A percentile compares a stretch with the other conserved stretches of the same genome.
These are phyloP conservation scores for Coptodon rendalli DNA, from an alignment of 2,113 vertebrate genomes.

Conservation along the genomic window DNA sequence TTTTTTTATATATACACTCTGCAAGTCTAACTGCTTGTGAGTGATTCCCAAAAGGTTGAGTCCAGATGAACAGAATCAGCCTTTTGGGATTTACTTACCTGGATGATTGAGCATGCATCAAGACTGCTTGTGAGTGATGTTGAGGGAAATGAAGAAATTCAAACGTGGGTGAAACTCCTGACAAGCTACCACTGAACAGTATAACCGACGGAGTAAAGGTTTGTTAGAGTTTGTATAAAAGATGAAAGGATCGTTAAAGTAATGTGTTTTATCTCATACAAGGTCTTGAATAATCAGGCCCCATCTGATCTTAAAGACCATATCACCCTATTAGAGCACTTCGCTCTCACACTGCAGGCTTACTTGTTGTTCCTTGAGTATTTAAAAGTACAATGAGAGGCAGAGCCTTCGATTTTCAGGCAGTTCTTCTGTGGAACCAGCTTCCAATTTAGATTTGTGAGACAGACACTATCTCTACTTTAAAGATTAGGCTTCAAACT, in stretches of 20 bases:
- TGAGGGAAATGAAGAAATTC: background rate
- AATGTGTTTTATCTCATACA: background rate
- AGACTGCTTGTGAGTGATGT: background rate
- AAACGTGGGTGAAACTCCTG: background rate
- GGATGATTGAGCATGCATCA: background rate
- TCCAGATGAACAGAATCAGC: background rate
- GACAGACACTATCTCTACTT: background rate
- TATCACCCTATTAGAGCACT: background rate
- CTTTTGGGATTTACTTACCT: background rate
- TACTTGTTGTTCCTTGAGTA: background rate
- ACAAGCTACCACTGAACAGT: background rate
- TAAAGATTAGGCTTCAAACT: background rate
- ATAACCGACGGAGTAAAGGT: background rate
- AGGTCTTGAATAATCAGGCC: background rate
- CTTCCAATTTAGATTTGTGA: background rate
- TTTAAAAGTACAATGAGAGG: background rate
- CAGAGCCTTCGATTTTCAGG: background rate
- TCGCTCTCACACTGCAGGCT: rapidly evolving
- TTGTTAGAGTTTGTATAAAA: background rate
- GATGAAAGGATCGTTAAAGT: background rate
- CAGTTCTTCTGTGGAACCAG: background rate
- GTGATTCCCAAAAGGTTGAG: background rate
- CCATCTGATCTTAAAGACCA: background rate
- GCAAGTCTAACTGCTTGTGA: background rate
- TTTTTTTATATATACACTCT: background rate